A percentile compares a stretch with the other conserved stretches of the same genome.
These are phyloP conservation scores for Strix uralensis DNA, from an alignment of 2,113 vertebrate species.

Conservation along the genomic window DNA sequence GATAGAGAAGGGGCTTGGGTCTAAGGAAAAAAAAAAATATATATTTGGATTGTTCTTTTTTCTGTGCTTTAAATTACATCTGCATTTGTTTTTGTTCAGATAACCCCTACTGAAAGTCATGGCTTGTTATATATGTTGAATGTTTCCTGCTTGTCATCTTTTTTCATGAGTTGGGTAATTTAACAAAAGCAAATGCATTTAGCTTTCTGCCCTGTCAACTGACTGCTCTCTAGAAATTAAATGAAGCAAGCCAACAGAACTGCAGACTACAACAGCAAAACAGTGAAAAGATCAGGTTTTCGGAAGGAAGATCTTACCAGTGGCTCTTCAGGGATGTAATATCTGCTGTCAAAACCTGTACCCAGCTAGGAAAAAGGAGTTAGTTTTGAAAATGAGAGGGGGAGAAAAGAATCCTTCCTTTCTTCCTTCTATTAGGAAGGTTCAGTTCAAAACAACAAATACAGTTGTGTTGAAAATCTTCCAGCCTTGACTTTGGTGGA, in stretches of 20 bases:
- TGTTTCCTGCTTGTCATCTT: neutral
- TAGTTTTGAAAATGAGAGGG: neutral
- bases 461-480: neutral
- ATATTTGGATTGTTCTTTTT: neutral
- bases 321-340: neutral
- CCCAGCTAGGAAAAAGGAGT: neutral
- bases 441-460: neutral
- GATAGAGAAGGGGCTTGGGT: neutral
- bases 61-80: conserved; percentile 13
- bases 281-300: neutral
- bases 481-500: neutral
- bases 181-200: neutral
- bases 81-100: conserved; percentile 34
- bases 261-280: neutral
- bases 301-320: neutral
- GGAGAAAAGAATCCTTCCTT: neutral
- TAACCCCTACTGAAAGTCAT: conserved; percentile 1
- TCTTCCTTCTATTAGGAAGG: neutral
- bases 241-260: neutral
- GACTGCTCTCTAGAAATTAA: neutral
- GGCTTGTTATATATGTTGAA: neutral
- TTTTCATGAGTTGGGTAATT: neutral
- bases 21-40: neutral
- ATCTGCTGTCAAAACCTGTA: neutral
- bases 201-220: neutral